Evolutionary conservation across 2,113 vertebrate species (phyloP).

Genomic region (Panurus biarmicus): DNA sequence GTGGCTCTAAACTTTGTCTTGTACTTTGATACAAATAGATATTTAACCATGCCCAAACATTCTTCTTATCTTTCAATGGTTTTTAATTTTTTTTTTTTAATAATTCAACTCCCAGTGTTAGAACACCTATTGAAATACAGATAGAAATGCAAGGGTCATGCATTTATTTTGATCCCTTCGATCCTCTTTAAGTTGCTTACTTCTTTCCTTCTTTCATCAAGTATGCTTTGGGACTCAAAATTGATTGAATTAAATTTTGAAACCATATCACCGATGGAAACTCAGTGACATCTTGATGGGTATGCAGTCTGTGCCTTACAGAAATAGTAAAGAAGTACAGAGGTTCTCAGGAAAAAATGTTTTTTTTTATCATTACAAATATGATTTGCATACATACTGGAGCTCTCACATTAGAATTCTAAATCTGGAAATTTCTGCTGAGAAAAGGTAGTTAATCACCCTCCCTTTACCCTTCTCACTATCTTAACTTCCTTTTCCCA

Average conservation of each 20-base stretch:
- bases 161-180: background rate
- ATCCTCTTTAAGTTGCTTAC: background rate
- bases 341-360: background rate
- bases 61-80: background rate
- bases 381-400: rapidly evolving
- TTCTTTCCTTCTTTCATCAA: background rate
- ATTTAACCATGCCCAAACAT: background rate
- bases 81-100: background rate
- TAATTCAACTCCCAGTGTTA: background rate
- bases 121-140: background rate
- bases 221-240: background rate
- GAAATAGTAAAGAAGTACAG: background rate
- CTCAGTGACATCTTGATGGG: background rate
- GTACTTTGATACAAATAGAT: background rate
- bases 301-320: background rate
- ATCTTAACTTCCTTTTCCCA: background rate
- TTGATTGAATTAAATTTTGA: background rate
- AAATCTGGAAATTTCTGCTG: background rate
- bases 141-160: background rate
- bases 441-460: background rate
- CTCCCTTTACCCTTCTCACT: background rate
- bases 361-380: background rate
- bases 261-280: background rate
- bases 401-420: background rate
- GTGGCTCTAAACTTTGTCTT: background rate